phyloP scores from a whole-genome alignment of 1,140 invertebrate species.

The Aphelinus certus region DNA sequence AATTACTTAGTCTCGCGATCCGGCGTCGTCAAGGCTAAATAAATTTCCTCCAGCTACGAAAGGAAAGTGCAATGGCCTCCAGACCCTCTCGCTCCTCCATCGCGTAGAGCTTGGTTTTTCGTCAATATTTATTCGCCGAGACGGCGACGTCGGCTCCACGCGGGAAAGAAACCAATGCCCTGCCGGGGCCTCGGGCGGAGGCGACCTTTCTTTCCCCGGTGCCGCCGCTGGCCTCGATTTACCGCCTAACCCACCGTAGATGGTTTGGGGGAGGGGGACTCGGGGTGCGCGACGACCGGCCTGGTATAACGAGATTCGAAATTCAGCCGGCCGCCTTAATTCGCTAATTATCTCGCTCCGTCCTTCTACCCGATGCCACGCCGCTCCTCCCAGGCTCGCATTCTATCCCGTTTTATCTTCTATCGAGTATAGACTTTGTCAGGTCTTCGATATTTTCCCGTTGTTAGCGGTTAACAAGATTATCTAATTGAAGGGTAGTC shows the following conservation, averaged over 20 bases:
- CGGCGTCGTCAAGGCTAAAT: slow-evolving; percentile 44
- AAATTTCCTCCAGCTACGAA: slow-evolving; percentile 43
- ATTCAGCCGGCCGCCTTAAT: slow-evolving; percentile 49
- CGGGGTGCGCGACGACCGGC: not conserved
- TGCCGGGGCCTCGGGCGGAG: slow-evolving; percentile 12
- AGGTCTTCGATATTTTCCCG: too few relatives aligned
- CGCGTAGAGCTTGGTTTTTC: slow-evolving; percentile 32
- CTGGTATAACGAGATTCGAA: slow-evolving; percentile 48
- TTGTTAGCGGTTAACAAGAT: too few relatives aligned
- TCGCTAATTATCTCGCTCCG: slow-evolving; percentile 53
- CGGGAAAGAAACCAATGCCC: slow-evolving; percentile 2
- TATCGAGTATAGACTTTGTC: too few relatives aligned
- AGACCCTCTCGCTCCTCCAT: slow-evolving; percentile 2
- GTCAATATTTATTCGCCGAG: slow-evolving; percentile 56
- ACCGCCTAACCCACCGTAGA: not conserved
- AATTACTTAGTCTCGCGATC: slow-evolving; percentile 52
- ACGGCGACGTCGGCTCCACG: slow-evolving; percentile 8
- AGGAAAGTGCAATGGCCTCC: slow-evolving; percentile 8
- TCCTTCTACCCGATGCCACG: not conserved
- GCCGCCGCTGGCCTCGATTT: not conserved
- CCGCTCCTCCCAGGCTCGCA: too few relatives aligned
- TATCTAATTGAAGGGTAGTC: too few relatives aligned
- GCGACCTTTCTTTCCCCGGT: not conserved
- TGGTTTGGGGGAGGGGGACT: slow-evolving; percentile 28
- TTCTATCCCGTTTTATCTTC: too few relatives aligned